Evolutionary conservation across 2,113 vertebrate species (phyloP), one percentile per base, ranked within the genome.

Genomic region (Acanthisitta chloris): DNA sequence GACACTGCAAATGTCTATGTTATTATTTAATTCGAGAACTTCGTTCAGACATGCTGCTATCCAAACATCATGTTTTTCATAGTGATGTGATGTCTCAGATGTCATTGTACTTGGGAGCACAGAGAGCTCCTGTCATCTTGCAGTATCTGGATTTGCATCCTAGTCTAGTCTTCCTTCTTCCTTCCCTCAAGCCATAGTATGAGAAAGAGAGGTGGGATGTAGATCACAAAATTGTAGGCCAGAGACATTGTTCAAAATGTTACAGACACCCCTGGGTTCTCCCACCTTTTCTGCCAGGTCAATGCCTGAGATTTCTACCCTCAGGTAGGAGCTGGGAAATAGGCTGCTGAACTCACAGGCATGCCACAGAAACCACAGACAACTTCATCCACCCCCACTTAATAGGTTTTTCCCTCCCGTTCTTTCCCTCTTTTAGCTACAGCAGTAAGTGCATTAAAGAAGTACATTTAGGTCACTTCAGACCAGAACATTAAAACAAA

Each of bases 401-500:
- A 80, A 64, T 12, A 15, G 25, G 4, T 2, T 20, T 38, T 51
- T 28, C 10, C 2, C 21, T 59, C 33, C 25, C 11, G 3, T 94
- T 86, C 95, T 87, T 69, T 94, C 49, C 25, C 67, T 29, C 10
- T 72, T 91, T 92, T 81, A 93, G 77, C 93, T 76, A 80, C 80
- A 81, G 78, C 38, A 78, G 91, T 91, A 91, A 97, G 93, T 97
- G 94, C 93, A 94, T 97, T 97, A 97, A 96, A 96, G 93, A 97
- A 98, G 97, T 98, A 97, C 94, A 98, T 98, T 97, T 96, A 98
- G 95, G 97, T 98, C 97, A 98, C 97, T 98, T 97, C 97, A 97
- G 87, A 92, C 87, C 88, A 96, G 97, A 98, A 98, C 97, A 98
- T 98, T 98, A 98, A 98, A 98, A 98, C 97, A 98, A 98, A 98